Conservation (phyloP, 2,888 invertebrate genomes). For the Sarcophaga variegata region DNA sequence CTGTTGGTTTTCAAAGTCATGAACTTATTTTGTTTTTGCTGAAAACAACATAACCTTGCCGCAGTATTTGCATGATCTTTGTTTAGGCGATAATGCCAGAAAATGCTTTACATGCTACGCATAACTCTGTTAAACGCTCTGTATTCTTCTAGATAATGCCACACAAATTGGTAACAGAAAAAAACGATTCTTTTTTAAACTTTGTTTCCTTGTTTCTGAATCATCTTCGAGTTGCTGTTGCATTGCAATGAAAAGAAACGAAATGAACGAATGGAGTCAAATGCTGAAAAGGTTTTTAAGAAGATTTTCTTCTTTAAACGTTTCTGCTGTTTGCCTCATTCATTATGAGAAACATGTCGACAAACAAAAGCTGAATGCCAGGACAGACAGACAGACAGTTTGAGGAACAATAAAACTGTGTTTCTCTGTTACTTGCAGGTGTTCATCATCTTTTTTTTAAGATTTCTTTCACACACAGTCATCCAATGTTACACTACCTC, state of each 20-base stretch:
- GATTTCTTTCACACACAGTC: not conserved
- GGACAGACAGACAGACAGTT: not conserved
- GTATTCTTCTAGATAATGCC: constrained; percentile 21
- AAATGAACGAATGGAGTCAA: not conserved
- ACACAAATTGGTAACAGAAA: constrained; percentile 39
- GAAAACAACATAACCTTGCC: not conserved
- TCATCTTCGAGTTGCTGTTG: not conserved
- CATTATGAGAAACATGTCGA: not conserved
- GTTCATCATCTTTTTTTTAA: not conserved
- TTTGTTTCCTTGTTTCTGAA: not conserved
- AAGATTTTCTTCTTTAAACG: not conserved
- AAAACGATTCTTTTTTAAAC: not conserved
- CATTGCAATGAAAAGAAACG: not conserved
- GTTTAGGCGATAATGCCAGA: not conserved
- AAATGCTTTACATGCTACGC: constrained; percentile 33
- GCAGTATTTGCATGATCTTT: not conserved
- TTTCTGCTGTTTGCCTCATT: not conserved
- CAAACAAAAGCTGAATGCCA: not conserved
- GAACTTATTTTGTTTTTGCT: not conserved
- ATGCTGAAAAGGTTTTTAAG: not conserved
- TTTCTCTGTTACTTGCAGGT: constrained; percentile 52
- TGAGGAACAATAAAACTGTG: constrained; percentile 23
- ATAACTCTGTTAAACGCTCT: constrained; percentile 26
- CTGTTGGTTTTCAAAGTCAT: not conserved
- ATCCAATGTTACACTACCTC: not conserved